Percentiles rank a stretch among this genome's conserved stretches.
Conservation (phyloP, 2,797 vertebrate species). For the Lophotriccus pileatus region DNA sequence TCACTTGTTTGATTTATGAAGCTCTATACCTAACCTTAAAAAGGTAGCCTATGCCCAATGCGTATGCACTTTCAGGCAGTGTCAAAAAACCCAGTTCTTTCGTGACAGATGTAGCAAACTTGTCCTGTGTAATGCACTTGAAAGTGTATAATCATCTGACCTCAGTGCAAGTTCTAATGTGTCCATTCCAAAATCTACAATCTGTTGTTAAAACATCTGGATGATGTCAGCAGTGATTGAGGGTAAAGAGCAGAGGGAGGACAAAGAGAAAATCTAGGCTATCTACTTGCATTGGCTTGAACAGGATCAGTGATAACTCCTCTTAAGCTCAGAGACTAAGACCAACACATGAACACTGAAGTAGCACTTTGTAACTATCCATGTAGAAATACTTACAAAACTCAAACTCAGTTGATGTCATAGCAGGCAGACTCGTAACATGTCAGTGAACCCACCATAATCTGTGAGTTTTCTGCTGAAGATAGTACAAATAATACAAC, state of each 20-base stretch:
- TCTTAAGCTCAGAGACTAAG: background rate
- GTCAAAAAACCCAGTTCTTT: background rate
- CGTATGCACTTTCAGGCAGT: background rate
- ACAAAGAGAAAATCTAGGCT: background rate
- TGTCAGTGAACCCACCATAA: background rate
- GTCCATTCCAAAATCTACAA: background rate
- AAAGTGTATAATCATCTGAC: background rate
- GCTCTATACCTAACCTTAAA: conserved; percentile 6
- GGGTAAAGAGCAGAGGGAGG: background rate
- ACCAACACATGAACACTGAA: background rate
- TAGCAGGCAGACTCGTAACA: background rate
- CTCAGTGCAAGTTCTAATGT: background rate
- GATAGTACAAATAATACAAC: background rate
- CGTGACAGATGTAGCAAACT: background rate
- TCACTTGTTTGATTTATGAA: conserved; percentile 12
- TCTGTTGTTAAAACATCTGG: background rate
- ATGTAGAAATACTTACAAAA: background rate
- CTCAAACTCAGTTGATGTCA: background rate
- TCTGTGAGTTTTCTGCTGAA: background rate
- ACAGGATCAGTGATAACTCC: background rate
- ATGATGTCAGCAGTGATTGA: background rate
- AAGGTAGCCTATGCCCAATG: background rate
- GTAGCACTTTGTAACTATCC: background rate
- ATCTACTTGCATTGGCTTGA: background rate
- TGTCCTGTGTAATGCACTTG: background rate